A percentile compares a stretch with the other conserved stretches of the same genome.
phyloP scores from a whole-genome alignment of 2,113 vertebrate genomes.

The Chinchilla lanigera region DNA sequence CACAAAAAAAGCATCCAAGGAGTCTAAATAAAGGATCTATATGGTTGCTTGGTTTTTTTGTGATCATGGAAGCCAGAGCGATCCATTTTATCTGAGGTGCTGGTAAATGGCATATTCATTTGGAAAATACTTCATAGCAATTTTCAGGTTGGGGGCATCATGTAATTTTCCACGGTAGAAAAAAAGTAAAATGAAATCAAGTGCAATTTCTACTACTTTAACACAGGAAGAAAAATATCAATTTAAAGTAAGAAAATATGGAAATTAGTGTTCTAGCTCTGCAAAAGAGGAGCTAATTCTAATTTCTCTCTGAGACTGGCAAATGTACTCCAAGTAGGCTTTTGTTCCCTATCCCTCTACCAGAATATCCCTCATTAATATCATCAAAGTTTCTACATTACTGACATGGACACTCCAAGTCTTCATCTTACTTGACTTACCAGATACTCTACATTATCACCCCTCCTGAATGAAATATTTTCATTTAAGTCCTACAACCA shows the following conservation, averaged over 20 bases:
- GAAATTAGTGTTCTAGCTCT: conserved; percentile 11
- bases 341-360: background rate
- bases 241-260: conserved; percentile 59
- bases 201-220: conserved; percentile 22
- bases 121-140: conserved; percentile 35
- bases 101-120: conserved; percentile 56
- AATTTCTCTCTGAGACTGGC: background rate
- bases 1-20: conserved; percentile 62
- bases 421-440: background rate
- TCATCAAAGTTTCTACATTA: background rate
- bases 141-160: conserved; percentile 61
- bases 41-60: background rate
- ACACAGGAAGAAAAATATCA: conserved; percentile 31
- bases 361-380: background rate
- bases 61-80: conserved; percentile 13
- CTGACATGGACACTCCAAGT: background rate
- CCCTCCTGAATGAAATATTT: background rate
- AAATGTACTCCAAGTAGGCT: background rate
- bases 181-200: conserved; percentile 61
- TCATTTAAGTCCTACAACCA: background rate
- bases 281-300: background rate
- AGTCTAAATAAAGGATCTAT: conserved; percentile 47
- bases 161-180: conserved; percentile 48
- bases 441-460: background rate
- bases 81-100: background rate